Evolutionary conservation across 2,888 invertebrate species (phyloP), one percentile per base, ranked within the genome.

Genomic region (Nezara viridula): DNA sequence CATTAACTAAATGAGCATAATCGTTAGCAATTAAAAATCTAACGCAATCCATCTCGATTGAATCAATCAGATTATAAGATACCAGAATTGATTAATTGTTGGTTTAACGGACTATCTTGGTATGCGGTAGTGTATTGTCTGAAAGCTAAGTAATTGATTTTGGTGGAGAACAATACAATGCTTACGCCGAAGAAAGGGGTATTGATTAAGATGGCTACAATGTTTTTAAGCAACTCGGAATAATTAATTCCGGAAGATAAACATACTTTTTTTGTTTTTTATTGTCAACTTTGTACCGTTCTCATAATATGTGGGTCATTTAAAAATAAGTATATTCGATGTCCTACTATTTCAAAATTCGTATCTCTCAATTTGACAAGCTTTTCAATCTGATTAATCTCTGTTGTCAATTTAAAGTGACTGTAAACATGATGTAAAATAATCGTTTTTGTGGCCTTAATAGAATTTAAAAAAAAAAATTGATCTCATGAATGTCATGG

Each of bases 81-180:
- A 73, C 37, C 32, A 73, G 32, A 73, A 37, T 27, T 73, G 66
- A 73, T 73, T 73, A 73, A 73, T 73, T 73, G 66, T 66, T 66
- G 4, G 19, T 37, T 73, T 37, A 19, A 37, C 19, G 2, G 66
- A 21, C 37, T 37, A 37, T 73, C 66, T 73, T 73, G 66, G 37
- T 73, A 73, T 73, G 66, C 66, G 32, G 32, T 19, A 19, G 32
- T 73, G 66, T 73, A 73, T 73, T 73, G 66, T 73, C 37, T 73
- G 5, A 16, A 73, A 73, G 66, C 66, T 73, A 73, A 73, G 66
- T 73, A 73, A 73, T 73, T 73, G 66, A 73, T 73, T 73, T 73
- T 60, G 60, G 14, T 2, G 12, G 14, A 14, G 60, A 73, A 73
- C 66, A 37, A 19, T 73, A 73, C 21, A 19, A 37, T 37, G 66